Base-by-base conservation (phyloP, 1,140 invertebrate genomes). In the Laupala kohalensis region DNA sequence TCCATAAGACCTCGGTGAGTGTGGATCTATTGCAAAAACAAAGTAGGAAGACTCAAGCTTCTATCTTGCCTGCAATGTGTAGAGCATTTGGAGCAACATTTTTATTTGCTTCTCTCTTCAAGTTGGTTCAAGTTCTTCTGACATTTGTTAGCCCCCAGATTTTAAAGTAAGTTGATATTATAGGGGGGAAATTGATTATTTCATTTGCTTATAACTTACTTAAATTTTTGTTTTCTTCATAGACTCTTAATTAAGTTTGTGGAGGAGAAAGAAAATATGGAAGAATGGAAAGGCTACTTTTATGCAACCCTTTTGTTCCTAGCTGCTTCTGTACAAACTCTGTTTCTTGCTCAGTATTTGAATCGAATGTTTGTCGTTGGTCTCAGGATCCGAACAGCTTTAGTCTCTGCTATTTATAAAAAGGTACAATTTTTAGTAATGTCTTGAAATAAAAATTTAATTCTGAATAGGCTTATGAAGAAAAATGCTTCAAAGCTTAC, bases 331-430 rank as follows among this genome's bases (percentile, higher is more conserved):
- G 77, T 93, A 19, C 95, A 98, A 82, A 97, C 96, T 0, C 78
- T 99, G 67, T 82, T 98, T 6, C 80, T 97, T 19, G 87, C 91
- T 0, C 93, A 95, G 74, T 97, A 97, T 81, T 95, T 95, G 79
- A 89, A 94, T 77, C 84, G 89, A 29, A 96, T 96, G 91, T 93
- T 92, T 77, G 81, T 96, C 37, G 90, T 97, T 25, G 96, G 95
- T 6, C 88, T 98, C 83, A 86, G 93, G 63, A 90, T 99, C 73
- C 84, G 96, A 73, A 97, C 96, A 0, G 90, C 94, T 0, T 82
- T 99, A 25, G 95, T 96, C 6, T 92, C 94, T 74, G 89, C 95
- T 68, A 93, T 99, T 74, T 99, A 99, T 80, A 86, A 90, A 77
- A 99, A 99, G 80, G 87, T 53, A n/a, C n/a, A 53, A 53, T 53